Percentiles rank a stretch among this genome's conserved stretches.
Evolutionary conservation across 64 coral and sea anemone species (phyloP).

Genomic region (Pocillopora verrucosa): DNA sequence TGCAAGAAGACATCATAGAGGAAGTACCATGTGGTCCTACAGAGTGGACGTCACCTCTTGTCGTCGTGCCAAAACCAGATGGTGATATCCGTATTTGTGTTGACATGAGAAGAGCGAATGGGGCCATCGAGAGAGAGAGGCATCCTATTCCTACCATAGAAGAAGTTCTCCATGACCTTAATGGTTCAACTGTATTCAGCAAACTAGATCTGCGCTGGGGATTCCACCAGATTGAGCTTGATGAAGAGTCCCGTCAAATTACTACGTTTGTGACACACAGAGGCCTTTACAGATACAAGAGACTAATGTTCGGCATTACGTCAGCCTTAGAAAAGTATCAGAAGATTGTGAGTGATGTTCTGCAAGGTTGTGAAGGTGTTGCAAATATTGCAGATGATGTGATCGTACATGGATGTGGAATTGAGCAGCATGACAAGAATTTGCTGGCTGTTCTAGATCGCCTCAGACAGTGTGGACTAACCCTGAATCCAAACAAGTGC

Average conservation of each 20-base stretch:
- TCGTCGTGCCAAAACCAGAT: background rate
- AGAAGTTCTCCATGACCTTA: background rate
- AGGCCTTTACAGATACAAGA: background rate
- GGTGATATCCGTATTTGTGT: background rate
- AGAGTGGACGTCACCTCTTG: background rate
- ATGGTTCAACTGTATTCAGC: background rate
- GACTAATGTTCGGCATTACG: background rate
- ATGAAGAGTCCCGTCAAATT: background rate
- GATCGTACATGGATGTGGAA: conserved; percentile 22
- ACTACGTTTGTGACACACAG: background rate
- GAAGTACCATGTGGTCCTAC: background rate
- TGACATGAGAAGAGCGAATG: background rate
- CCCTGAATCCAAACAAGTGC: conserved; percentile 9
- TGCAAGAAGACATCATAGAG: conserved; percentile 42
- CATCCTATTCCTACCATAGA: conserved; percentile 3
- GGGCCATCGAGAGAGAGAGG: background rate
- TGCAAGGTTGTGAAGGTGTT: conserved; percentile 13
- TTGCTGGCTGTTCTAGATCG: background rate
- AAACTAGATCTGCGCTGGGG: conserved; percentile 1
- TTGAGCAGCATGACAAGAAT: background rate
- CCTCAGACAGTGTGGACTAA: background rate
- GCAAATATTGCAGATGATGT: conserved; percentile 6
- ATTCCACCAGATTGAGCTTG: background rate
- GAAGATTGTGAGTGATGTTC: conserved; percentile 7
- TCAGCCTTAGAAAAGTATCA: background rate